Base-by-base conservation (phyloP, 2,113 vertebrate species). In the Vulpes lagopus region DNA sequence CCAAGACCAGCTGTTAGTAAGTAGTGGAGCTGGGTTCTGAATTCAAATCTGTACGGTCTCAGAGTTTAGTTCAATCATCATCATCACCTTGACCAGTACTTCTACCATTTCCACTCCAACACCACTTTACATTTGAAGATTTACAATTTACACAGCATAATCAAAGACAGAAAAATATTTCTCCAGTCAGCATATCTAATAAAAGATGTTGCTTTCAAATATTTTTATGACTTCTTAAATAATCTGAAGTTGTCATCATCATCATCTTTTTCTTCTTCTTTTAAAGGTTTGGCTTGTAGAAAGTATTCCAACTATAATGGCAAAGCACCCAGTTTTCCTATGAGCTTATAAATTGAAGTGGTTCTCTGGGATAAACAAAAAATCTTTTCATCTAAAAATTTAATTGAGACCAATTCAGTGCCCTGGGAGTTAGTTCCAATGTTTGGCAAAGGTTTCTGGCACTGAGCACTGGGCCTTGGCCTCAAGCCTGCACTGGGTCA, bases 351-450 rank as follows among this genome's bases (percentile, higher is more conserved):
- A 95, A 95, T 53, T 95, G 64, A 97, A 95, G 91, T 97, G 71
- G 53, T 90, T 97, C 80, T 95, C 90, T 27, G 53, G 53, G 74
- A 30, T 65, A 96, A 97, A 87, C 62, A 96, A 89, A 95, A 95
- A 82, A 32, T 60, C 51, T 71, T 96, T 95, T 95, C 91, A 98
- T 90, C 87, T 96, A 89, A 95, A 96, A 95, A 83, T 96, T 97
- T 98, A 97, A 96, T 96, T 96, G 85, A 94, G 78, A 93, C 69
- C 51, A 95, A 96, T 97, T 97, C 57, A 96, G 84, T 79, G 59
- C n/a, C 64, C 38, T 97, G 93, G 93, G 93, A 95, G 95, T 93
- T 85, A 83, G 87, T 94, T 91, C 78, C 67, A 96, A 17, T 49
- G 73, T 95, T 98, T 97, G 93, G 91, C 88, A 82, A 65, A n/a